phyloP scores from a whole-genome alignment of 2,113 vertebrate genomes.

The Pseudois nayaur region DNA sequence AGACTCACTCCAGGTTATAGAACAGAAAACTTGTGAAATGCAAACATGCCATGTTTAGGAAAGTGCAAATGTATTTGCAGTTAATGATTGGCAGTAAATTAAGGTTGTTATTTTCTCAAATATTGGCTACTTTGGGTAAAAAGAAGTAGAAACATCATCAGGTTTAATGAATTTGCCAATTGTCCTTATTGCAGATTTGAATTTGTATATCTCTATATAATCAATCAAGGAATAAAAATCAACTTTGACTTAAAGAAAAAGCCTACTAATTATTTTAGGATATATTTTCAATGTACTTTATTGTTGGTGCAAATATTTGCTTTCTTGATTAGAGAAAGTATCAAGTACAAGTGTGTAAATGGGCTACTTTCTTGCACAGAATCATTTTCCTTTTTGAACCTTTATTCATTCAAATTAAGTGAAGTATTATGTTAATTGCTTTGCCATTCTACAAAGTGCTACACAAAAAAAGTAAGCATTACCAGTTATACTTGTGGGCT shows the following conservation, averaged over 20 bases:
- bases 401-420: constrained; percentile 3
- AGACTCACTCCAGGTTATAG: constrained; percentile 31
- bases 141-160: background rate
- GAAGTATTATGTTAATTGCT: background rate
- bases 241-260: background rate
- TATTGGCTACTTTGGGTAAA: constrained; percentile 12
- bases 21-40: constrained; percentile 25
- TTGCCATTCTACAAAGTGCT: background rate
- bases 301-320: background rate
- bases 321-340: background rate
- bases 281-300: background rate
- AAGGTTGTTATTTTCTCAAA: background rate
- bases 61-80: background rate
- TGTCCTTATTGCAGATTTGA: background rate
- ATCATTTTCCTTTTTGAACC: background rate
- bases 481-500: background rate
- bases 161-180: background rate
- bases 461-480: background rate
- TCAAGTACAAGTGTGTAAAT: background rate
- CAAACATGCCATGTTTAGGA: constrained; percentile 4
- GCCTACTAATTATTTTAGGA: background rate
- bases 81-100: background rate
- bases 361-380: background rate
- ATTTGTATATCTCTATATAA: background rate
- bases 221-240: background rate